Percentiles rank a stretch among this genome's conserved stretches.
phyloP scores from a whole-genome alignment of 2,797 vertebrate species.

The Carapus acus region DNA sequence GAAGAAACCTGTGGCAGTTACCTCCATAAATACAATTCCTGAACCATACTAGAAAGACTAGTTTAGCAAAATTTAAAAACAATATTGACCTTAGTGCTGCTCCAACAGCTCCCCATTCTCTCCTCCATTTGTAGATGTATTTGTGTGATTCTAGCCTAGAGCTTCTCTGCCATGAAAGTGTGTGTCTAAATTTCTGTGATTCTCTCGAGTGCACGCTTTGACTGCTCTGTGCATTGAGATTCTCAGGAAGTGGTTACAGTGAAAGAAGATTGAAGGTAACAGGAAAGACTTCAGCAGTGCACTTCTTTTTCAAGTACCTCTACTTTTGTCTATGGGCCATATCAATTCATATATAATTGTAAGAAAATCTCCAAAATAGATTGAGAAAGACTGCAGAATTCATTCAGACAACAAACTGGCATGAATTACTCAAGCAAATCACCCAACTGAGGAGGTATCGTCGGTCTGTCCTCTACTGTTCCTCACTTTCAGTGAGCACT shows the following conservation, averaged over 20 bases:
- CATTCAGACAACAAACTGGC: too few relatives aligned
- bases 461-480: slow-evolving; percentile 50
- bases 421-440: slow-evolving; percentile 33
- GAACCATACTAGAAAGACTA: background rate
- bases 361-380: too few relatives aligned
- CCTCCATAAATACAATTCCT: background rate
- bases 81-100: slow-evolving; percentile 60
- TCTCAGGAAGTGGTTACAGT: slow-evolving; percentile 65
- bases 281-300: background rate
- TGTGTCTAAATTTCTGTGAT: background rate
- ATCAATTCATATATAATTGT: too few relatives aligned
- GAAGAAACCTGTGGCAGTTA: too few relatives aligned
- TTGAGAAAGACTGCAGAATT: background rate
- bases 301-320: too few relatives aligned
- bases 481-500: slow-evolving; percentile 40
- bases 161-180: background rate
- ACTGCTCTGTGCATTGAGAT: slow-evolving; percentile 7
- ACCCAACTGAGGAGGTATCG: slow-evolving; percentile 23
- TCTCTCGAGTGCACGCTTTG: background rate
- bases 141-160: slow-evolving; percentile 5
- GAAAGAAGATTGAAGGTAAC: background rate
- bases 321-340: background rate
- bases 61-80: slow-evolving; percentile 9
- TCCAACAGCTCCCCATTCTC: slow-evolving; percentile 73
- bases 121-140: slow-evolving; percentile 64